Evolutionary conservation across 2,888 invertebrate species (phyloP).

Genomic region (Tanypteryx hageni): DNA sequence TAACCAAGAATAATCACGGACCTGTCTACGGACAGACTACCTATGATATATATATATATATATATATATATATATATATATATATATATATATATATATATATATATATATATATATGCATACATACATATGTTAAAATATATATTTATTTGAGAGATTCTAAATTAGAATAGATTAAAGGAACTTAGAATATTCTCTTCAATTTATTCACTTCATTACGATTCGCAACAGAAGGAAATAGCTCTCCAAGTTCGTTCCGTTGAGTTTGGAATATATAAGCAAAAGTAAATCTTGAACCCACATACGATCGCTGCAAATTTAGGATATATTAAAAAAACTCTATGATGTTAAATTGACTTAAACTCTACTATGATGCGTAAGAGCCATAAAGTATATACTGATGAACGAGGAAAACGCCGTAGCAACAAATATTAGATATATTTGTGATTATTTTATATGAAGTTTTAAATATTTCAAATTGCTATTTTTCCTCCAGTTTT

Average conservation of each 20-base stretch:
- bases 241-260: background rate
- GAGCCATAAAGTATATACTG: too few relatives aligned
- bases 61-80: too few relatives aligned
- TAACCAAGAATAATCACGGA: too few relatives aligned
- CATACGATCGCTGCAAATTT: background rate
- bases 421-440: too few relatives aligned
- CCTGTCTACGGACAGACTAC: too few relatives aligned
- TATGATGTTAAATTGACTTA: background rate
- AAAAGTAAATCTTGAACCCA: background rate
- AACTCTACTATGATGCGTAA: background rate
- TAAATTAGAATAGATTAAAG: constrained; percentile 7
- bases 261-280: background rate
- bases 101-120: background rate
- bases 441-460: too few relatives aligned
- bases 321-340: background rate
- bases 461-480: too few relatives aligned
- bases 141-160: too few relatives aligned
- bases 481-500: too few relatives aligned
- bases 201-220: constrained; percentile 2
- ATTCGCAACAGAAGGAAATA: background rate
- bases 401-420: too few relatives aligned
- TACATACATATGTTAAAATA: background rate
- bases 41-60: too few relatives aligned
- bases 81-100: too few relatives aligned
- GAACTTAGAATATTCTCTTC: background rate